Base-by-base conservation (phyloP, 1,140 invertebrate species). In the Meteorus sp. region DNA sequence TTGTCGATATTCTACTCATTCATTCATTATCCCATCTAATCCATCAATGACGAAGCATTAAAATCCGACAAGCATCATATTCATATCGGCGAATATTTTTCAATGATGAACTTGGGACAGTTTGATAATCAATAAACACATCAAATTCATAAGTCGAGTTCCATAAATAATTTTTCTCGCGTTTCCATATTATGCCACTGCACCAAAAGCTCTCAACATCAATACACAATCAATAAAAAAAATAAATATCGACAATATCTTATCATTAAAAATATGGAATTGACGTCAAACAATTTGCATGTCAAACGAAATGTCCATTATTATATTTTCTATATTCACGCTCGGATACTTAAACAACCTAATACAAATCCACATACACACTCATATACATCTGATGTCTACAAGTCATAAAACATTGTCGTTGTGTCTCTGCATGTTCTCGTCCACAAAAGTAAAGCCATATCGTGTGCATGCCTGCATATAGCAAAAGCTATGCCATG, bases 301-400 rank as follows among this genome's bases (percentile, higher is more conserved):
- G 70, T 64, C 65, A 64, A 60, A 63, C 58, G 60, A 65, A 70
- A 65, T 66, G 61, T 25, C 67, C 66, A 69, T 69, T 71, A 63
- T 60, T n/a, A n/a, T n/a, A n/a, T n/a, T n/a, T n/a, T n/a, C n/a
- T n/a, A 54, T 70, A 71, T 70, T 70, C 65, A 69, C 55, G 19
- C 58, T 58, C 65, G 52, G 63, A 70, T 69, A 58, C 65, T 64
- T 66, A 70, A 70, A 71, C 68, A 65, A 59, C 60, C 59, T 60
- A 50, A 59, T n/a, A n/a, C n/a, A n/a, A n/a, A n/a, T n/a, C n/a
- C n/a, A n/a, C n/a, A n/a, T n/a, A n/a, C n/a, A n/a, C n/a, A n/a
- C n/a, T n/a, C n/a, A n/a, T n/a, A n/a, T n/a, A n/a, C n/a, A 68
- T 68, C 61, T 62, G 62, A 70, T 70, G 69, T 69, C 67, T 71